Evolutionary conservation across 2,888 invertebrate genomes (phyloP).

Genomic region (Steinernema carpocapsae): DNA sequence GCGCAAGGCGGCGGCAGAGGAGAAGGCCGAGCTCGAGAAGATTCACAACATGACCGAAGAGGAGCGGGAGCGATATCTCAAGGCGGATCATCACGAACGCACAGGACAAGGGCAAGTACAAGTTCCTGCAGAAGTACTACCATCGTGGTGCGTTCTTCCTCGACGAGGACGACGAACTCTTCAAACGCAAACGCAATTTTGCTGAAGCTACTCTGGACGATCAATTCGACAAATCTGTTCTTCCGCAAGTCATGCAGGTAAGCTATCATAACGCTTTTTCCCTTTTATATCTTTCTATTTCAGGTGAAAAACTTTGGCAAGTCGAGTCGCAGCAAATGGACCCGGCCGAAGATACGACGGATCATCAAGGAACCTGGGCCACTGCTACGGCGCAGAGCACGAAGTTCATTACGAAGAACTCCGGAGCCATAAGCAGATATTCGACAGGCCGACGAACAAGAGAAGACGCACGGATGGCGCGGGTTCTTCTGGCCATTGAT

Average conservation of each 20-base stretch:
- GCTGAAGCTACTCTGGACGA: constrained; percentile 95
- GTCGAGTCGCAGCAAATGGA: constrained; percentile 97
- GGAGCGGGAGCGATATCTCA: constrained; percentile 85
- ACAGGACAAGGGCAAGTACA: constrained; percentile 94
- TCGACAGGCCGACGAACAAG: constrained; percentile 83
- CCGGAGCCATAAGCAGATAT: constrained; percentile 91
- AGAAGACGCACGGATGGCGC: constrained; percentile 69
- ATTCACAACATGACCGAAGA: constrained; percentile 93
- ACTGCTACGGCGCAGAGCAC: constrained; percentile 86
- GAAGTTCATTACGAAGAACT: constrained; percentile 81
- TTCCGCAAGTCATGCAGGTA: constrained; percentile 98
- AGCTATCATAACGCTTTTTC: background rate
- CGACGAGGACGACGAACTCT: constrained; percentile 71
- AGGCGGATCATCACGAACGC: constrained; percentile 84
- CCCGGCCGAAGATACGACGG: constrained; percentile 97
- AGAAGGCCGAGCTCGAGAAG: constrained; percentile 77
- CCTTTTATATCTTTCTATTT: constrained; percentile 27
- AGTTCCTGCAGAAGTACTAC: constrained; percentile 98
- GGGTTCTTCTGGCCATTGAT: background rate
- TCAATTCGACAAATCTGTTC: constrained; percentile 96
- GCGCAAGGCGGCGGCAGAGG: constrained; percentile 78
- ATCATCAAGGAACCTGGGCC: constrained; percentile 85
- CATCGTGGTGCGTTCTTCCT: constrained; percentile 98
- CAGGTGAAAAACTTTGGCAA: constrained; percentile 97
- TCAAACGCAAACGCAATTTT: constrained; percentile 86